Percentiles rank a stretch among this genome's conserved stretches.
phyloP scores from a whole-genome alignment of 92 coral and sea anemone genomes.

The Siderastrea radians region DNA sequence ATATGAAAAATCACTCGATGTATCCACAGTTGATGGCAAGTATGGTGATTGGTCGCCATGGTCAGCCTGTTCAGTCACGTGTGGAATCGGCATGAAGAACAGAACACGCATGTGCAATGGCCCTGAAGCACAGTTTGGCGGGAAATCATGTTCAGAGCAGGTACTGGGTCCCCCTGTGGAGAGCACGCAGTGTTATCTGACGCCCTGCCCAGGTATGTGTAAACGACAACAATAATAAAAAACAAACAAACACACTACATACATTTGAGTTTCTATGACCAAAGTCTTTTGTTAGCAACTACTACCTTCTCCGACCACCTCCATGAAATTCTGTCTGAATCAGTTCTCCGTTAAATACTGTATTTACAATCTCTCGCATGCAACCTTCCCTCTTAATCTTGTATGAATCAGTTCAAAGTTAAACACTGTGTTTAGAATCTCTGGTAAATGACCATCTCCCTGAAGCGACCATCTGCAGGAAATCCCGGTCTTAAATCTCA shows the following conservation, averaged over 20 bases:
- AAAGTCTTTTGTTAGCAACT: too few relatives aligned
- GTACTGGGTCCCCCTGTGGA: conserved; percentile 86
- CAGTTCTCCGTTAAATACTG: too few relatives aligned
- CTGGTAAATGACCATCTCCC: too few relatives aligned
- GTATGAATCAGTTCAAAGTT: too few relatives aligned
- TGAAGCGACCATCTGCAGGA: too few relatives aligned
- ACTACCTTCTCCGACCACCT: too few relatives aligned
- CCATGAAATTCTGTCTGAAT: too few relatives aligned
- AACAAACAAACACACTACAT: background rate
- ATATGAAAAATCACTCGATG: background rate
- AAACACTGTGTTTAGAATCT: too few relatives aligned
- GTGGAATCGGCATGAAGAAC: conserved; percentile 94
- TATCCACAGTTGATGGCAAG: conserved; percentile 87
- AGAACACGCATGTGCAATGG: conserved; percentile 89
- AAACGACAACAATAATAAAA: background rate
- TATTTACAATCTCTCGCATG: too few relatives aligned
- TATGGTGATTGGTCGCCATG: conserved; percentile 92
- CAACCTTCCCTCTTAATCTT: too few relatives aligned
- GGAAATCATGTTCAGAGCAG: conserved; percentile 94
- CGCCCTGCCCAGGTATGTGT: conserved; percentile 94
- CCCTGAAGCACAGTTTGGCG: conserved; percentile 92
- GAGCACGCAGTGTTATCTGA: conserved; percentile 82
- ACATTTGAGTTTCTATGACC: too few relatives aligned
- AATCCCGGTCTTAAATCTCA: too few relatives aligned
- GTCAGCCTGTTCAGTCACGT: conserved; percentile 94